Evolutionary conservation across 1,140 invertebrate genomes (phyloP), one percentile per base, ranked within the genome.

Genomic region (Microvelia longipes): DNA sequence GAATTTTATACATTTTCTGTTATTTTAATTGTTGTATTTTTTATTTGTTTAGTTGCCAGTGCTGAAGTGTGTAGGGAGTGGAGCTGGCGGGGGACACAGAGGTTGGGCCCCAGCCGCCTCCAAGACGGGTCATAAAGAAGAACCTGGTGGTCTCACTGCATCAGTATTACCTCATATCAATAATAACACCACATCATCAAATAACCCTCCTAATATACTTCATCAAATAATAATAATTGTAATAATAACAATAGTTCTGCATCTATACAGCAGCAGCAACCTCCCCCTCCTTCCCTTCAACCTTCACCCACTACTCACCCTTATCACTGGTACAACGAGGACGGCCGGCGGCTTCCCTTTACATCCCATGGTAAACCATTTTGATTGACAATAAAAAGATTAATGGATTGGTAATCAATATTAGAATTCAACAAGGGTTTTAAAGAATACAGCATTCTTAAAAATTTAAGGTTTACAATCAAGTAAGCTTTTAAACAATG

Each of bases 261-360:
- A 2, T 26, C 62, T 13, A 5, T 64, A 5, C 15, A 71, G 70
- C 68, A 73, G 71, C 66, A 70, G 63, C 63, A 71, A 71, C 63
- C 67, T 67, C 35, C 29, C 65, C 68, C 2, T 28, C 60, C 69
- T 15, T 70, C 71, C 24, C 70, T 68, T n/a, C 68, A 72, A 29
- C 60, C 35, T 50, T 50, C 62, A 24, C 68, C 28, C 24, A 27
- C 28, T 15, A 50, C 35, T 50, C 35, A 50, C 19, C 35, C 35
- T 50, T 50, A 50, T 19, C 68, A 69, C 0, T 66, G 68, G 30
- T 66, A 67, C 15, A 72, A 74, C 63, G 68, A 72, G 2, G 66
- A 73, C 66, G 74, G 74, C 26, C 69, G 74, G 19, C 28, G 71
- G 28, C 66, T 74, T 66, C 75, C 75, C 61, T 73, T 75, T 67